Base-by-base conservation (phyloP, 2,797 vertebrate species). In the Sebastes steindachneri region DNA sequence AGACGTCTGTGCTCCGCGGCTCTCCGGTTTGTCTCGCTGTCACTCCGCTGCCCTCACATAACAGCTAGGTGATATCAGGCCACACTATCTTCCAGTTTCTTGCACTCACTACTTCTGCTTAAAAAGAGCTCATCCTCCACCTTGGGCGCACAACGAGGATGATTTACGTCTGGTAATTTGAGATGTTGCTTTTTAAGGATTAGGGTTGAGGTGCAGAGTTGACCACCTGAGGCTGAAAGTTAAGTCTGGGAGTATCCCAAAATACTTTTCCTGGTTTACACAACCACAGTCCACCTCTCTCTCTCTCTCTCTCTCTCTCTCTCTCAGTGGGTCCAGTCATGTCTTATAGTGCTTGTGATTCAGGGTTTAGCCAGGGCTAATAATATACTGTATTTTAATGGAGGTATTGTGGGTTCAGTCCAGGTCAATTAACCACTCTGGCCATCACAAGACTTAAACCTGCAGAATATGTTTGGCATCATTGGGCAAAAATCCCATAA, bases 111-210 rank as follows among this genome's bases (percentile, higher is more conserved):
- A 15, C 65, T 68, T 77, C 57, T 54, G 23, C 73, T 25, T 72
- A 58, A 83, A 55, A 37, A 48, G n/a, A 29, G 37, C 35, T 74
- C 71, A 37, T 53, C 53, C 15, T 75, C 68, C 21, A 19, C 26
- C 23, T 60, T 35, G 15, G 9, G 31, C 48, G 67, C 55, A 80
- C 51, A 74, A 78, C 25, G 3, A 29, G 29, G 11, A 26, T 58
- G 4, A 77, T 63, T 83, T 69, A 75, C 33, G 0, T 73, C 23
- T 1, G 26, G 86, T 88, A 62, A 88, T 83, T 68, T 71, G 68
- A 88, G 72, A 83, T 45, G 84, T 60, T 68, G 62, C 76, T 88
- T 90, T 88, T 90, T 87, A 84, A 72, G 77, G 79, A 83, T 72
- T 65, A n/a, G 29, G 86, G 51, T 19, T 71, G 68, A 3, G 28